Conservation (phyloP, 2,888 invertebrate species). For the Elaeidobius kamerunicus region DNA sequence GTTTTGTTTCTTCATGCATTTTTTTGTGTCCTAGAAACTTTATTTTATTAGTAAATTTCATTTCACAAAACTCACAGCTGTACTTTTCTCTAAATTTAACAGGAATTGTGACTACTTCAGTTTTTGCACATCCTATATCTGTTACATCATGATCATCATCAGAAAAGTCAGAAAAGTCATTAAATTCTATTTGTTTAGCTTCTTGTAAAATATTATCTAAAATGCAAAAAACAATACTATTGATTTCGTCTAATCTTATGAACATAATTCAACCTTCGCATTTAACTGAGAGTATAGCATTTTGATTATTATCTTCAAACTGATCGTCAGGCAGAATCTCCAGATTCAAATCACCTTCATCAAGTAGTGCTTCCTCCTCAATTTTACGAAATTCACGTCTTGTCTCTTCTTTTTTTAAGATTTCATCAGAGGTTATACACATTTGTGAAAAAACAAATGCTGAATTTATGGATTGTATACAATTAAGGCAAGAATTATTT, state of each 20-base stretch:
- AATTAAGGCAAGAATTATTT: constrained; percentile 33
- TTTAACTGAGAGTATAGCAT: constrained; percentile 21
- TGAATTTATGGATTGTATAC: constrained; percentile 25
- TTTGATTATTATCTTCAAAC: constrained; percentile 4
- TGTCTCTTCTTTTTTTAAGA: constrained; percentile 35
- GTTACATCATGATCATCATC: background rate
- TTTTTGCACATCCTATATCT: constrained; percentile 7
- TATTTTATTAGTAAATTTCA: constrained; percentile 37
- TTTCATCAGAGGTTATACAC: constrained; percentile 34
- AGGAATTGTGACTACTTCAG: constrained; percentile 5
- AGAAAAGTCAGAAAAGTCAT: constrained; percentile 13
- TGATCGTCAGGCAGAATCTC: constrained; percentile 15
- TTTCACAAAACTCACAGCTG: constrained; percentile 34
- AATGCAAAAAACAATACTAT: background rate
- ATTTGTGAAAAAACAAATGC: constrained; percentile 32
- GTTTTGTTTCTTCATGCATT: constrained; percentile 35
- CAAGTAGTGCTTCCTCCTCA: constrained; percentile 35
- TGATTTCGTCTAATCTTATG: background rate
- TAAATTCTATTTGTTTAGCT: constrained; percentile 1
- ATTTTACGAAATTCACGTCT: constrained; percentile 35
- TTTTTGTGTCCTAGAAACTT: constrained; percentile 36
- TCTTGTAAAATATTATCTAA: constrained; percentile 7
- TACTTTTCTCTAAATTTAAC: constrained; percentile 33
- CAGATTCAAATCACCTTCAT: constrained; percentile 30
- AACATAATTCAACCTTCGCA: constrained; percentile 8